Base-by-base conservation (phyloP, 2,797 vertebrate species). In the Crenuchus spilurus region DNA sequence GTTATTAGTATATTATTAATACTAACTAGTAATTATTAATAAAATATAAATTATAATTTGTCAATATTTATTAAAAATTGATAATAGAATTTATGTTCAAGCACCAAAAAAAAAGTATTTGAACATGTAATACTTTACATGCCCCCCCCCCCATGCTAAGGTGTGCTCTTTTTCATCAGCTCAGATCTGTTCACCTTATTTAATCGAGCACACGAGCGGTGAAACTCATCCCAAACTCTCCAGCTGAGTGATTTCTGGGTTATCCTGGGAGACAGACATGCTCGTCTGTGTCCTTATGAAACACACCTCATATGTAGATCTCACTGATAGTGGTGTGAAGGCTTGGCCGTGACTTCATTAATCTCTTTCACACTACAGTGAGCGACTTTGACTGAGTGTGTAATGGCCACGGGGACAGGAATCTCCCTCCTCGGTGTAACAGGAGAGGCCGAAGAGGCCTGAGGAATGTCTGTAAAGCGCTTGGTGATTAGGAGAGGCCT, bases 391-490 rank as follows among this genome's bases (percentile, higher is more conserved):
- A 24, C 35, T 48, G 30, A 48, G 44, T 63, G 55, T 46, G n/a
- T 20, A n/a, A 9, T 5, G 52, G 24, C 61, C 31, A 24, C 42
- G 16, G 54, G 33, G 26, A 22, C 52, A 31, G 35, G 39, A 68
- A 39, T 77, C 63, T 24, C 57, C 37, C 57, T 63, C 48, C 54
- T 37, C 22, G 22, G 63, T 68, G 70, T 55, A 77, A 77, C 1
- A 46, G 57, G 64, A 77, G 75, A 73, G 48, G 30, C 60, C 46
- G n/a, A 51, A 31, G 51, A 60, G 39, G 46, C 7, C 63, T 30
- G 24, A 70, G 69, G 60, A 78, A 78, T 78, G 64, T 62, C 51
- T 66, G 46, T 61, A 52, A 44, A 65, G 54, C 35, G 71, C 60
- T 33, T 69, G 51, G 44, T 69, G 11, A 66, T 68, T 52, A 62